Evolutionary conservation across 2,888 invertebrate species (phyloP).

Genomic region (Vesta saturnalis): DNA sequence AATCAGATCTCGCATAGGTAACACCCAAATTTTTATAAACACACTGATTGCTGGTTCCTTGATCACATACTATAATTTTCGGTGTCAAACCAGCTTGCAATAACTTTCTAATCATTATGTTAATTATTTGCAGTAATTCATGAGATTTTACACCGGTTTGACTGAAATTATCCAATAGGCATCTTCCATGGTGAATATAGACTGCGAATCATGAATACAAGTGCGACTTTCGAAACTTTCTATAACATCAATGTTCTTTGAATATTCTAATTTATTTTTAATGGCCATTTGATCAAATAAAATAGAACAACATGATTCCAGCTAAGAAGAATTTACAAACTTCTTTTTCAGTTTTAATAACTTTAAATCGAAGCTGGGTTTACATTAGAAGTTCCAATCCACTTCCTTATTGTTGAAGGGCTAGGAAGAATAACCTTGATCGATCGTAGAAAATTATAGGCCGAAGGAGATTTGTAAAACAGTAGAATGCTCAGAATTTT

Average conservation of each 20-base stretch:
- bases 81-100: constrained; percentile 13
- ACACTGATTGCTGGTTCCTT: constrained; percentile 21
- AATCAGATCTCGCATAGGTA: constrained; percentile 10
- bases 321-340: neutral
- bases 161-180: neutral
- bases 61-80: constrained; percentile 19
- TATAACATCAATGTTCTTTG: constrained; percentile 19
- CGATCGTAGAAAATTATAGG: neutral
- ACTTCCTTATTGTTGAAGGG: neutral
- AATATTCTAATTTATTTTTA: constrained; percentile 6
- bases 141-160: neutral
- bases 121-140: neutral
- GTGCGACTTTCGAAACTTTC: constrained; percentile 31
- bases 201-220: constrained; percentile 19
- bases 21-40: constrained; percentile 16
- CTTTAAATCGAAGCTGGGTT: neutral
- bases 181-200: constrained; percentile 12
- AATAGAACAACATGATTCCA: constrained; percentile 17
- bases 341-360: constrained; percentile 2
- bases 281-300: constrained; percentile 24
- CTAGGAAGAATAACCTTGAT: neutral
- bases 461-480: neutral
- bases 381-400: neutral
- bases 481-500: neutral
- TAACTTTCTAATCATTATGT: constrained; percentile 1